A percentile compares a stretch with the other conserved stretches of the same genome.
These are phyloP conservation scores for Lochmaea capreae DNA, from an alignment of 2,888 invertebrate genomes.

Conservation along the genomic window DNA sequence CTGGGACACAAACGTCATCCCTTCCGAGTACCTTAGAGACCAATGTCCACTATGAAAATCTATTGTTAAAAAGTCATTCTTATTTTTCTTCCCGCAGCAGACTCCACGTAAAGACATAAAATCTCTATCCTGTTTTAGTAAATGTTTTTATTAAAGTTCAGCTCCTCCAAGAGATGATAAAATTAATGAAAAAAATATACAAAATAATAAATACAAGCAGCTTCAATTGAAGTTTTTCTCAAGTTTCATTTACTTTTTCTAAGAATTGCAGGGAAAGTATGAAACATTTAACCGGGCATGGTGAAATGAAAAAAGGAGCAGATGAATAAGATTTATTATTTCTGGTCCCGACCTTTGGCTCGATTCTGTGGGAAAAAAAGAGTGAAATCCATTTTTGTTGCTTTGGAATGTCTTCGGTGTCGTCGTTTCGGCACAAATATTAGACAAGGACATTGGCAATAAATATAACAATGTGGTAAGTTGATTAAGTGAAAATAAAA, in stretches of 20 bases:
- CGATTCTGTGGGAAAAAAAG: conserved; percentile 24
- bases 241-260: neutral
- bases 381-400: conserved; percentile 30
- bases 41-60: no score
- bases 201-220: no score
- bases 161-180: neutral
- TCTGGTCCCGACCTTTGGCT: conserved; percentile 26
- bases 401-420: conserved; percentile 24
- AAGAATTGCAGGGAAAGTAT: neutral
- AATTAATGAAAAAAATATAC: neutral
- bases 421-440: conserved; percentile 27
- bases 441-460: conserved; percentile 29
- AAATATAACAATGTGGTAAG: conserved; percentile 23
- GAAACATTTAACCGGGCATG: neutral
- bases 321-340: conserved; percentile 30
- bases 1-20: no score
- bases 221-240: neutral
- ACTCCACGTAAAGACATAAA: no score
- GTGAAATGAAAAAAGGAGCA: conserved; percentile 13
- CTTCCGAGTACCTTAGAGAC: no score
- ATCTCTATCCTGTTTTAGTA: no score
- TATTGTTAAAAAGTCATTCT: no score
- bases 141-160: no score
- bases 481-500: conserved; percentile 24
- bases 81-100: no score